Base-by-base conservation (phyloP, 2,113 vertebrate species). In the Sclerurus mexicanus region DNA sequence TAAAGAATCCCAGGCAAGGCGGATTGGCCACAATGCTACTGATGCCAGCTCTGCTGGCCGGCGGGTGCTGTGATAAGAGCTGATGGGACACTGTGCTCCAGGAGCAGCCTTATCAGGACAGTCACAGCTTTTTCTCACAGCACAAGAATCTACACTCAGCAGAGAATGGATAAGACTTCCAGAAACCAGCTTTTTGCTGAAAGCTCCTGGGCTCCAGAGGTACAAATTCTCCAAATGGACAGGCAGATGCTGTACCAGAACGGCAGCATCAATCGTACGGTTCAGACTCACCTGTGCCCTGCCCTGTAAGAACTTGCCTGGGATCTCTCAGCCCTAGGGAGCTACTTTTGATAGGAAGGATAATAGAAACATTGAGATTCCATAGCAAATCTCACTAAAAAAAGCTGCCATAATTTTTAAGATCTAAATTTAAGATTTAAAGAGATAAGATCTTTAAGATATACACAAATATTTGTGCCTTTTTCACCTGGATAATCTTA, bases 201-300 rank as follows among this genome's bases (percentile, higher is more conserved):
- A 88, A 71, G 74, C n/a, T 74, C 10, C 52, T 68, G 64, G 28
- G 53, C 13, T 27, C 1, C 10, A 40, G 64, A 66, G 64, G 73
- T 37, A 39, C 7, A 47, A 55, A 28, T 42, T 63, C 58, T 82
- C 62, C 75, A 50, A 14, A 69, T 31, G 42, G 49, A 35, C 14
- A 44, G 75, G 42, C 66, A 66, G 64, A 31, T 1, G 0, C 19
- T 8, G 2, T 27, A 37, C 21, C 35, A 16, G 81, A 83, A 23
- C 1, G 10, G 17, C 72, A 59, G 25, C 4, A 4, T 17, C 53
- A 59, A 1, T 4, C 0, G 0, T 6, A 24, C 0, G 0, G 28
- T 7, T 50, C 19, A 4, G 16, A 6, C 33, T 67, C 30, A 37
- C 33, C 28, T 37, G 3, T 5, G 2, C 19, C 64, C 22, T 55